phyloP scores from a whole-genome alignment of 1,140 invertebrate species.

The Bicyclus anynana region DNA sequence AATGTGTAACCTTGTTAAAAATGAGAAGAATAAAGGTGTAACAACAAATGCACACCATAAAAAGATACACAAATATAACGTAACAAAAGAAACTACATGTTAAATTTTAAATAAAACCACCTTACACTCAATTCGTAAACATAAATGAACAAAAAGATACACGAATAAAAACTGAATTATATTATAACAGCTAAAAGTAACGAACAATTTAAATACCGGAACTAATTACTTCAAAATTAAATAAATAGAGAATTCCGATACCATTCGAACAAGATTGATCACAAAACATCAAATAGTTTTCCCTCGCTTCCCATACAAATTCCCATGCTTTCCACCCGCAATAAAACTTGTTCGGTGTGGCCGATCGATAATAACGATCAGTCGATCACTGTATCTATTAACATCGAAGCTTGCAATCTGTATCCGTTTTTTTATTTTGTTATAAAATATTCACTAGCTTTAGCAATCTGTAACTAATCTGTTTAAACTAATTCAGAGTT shows the following conservation, averaged over 20 bases:
- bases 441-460: background rate
- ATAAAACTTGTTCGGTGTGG: slow-evolving; percentile 6
- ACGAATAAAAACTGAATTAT: no score
- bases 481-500: background rate
- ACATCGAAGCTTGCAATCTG: background rate
- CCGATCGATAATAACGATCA: slow-evolving; percentile 14
- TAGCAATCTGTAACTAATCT: background rate
- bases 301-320: slow-evolving; percentile 4
- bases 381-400: background rate
- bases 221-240: no score
- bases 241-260: background rate
- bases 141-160: no score
- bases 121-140: no score
- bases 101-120: no score
- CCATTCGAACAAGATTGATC: background rate
- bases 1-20: no score
- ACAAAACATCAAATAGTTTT: background rate
- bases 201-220: no score
- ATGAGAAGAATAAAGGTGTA: no score
- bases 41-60: no score
- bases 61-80: no score
- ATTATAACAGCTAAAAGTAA: no score
- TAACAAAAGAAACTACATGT: no score
- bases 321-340: slow-evolving; percentile 14
- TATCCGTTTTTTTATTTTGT: background rate